Evolutionary conservation across 2,113 vertebrate species (phyloP).

Genomic region (Struthidea cinerea): DNA sequence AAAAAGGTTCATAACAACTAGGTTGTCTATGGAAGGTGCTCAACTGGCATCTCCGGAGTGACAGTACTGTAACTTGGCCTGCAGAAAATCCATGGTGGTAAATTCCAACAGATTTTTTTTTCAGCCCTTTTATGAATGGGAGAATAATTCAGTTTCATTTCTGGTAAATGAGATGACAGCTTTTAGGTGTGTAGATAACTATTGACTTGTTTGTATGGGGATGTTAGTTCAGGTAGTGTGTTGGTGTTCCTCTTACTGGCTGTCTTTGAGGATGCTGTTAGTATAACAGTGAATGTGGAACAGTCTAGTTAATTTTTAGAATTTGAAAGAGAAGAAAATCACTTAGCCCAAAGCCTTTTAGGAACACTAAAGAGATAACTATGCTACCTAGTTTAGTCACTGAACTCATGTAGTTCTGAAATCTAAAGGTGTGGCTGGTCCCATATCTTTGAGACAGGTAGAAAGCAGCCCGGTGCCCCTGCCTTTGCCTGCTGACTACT

Average conservation of each 20-base stretch:
- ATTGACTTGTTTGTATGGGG: not conserved
- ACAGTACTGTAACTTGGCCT: not conserved
- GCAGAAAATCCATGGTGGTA: not conserved
- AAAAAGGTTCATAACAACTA: not conserved
- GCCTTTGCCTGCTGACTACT: not conserved
- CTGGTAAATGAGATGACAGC: not conserved
- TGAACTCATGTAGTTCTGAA: not conserved
- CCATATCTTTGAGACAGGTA: not conserved
- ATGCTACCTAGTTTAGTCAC: not conserved
- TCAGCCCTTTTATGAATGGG: not conserved
- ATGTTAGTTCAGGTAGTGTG: not conserved
- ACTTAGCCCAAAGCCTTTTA: not conserved
- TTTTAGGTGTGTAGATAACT: not conserved
- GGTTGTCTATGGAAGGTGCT: not conserved
- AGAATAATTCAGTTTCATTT: not conserved
- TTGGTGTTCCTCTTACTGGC: not conserved
- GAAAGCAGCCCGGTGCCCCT: not conserved
- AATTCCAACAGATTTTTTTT: not conserved
- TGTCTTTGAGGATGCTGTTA: not conserved
- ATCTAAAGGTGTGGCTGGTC: not conserved
- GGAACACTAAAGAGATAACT: not conserved
- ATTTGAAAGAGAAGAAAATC: not conserved
- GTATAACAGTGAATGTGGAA: not conserved
- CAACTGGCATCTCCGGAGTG: not conserved
- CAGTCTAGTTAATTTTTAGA: not conserved